These are phyloP conservation scores for Tryphoninae sp. DNA, from an alignment of 2,888 invertebrate species.

Conservation along the genomic window DNA sequence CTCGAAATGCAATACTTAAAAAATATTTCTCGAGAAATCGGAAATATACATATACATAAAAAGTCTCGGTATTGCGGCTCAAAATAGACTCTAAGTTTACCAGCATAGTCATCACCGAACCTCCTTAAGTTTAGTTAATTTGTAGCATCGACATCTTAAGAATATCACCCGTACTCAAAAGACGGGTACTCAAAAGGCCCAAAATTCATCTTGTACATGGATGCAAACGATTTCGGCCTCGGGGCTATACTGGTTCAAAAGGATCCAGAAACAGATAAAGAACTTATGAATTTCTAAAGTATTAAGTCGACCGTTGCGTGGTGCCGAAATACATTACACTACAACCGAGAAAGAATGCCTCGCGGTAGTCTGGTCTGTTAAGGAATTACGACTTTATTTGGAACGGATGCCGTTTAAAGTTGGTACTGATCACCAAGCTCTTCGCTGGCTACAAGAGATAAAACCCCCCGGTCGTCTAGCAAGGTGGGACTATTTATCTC, in stretches of 20 bases:
- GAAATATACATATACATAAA: conserved; percentile 7
- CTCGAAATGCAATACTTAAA: too few species aligned
- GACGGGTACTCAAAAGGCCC: too few species aligned
- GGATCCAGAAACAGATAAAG: background rate
- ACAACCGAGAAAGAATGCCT: conserved; percentile 37
- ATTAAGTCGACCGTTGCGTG: background rate
- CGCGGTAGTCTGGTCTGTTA: conserved; percentile 43
- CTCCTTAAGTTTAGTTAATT: conserved; percentile 19
- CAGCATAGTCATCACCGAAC: background rate
- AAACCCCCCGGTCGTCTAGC: conserved; percentile 5
- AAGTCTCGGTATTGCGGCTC: too few species aligned
- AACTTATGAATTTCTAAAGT: background rate
- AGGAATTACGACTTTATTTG: conserved; percentile 40
- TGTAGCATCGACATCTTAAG: conserved; percentile 4
- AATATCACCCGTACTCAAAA: conserved; percentile 36
- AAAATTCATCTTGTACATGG: background rate
- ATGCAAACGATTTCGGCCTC: conserved; percentile 10
- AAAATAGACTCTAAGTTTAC: too few species aligned
- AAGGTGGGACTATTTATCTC: background rate
- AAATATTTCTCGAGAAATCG: too few species aligned
- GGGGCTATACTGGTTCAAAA: background rate
- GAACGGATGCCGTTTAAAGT: conserved; percentile 41
- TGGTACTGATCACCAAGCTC: conserved; percentile 44
- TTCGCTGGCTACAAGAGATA: conserved; percentile 31
- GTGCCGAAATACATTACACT: background rate